A percentile compares a stretch with the other conserved stretches of the same genome.
These are phyloP conservation scores for Schizopygopsis pylzovi DNA, from an alignment of 2,797 vertebrate genomes.

Conservation along the genomic window DNA sequence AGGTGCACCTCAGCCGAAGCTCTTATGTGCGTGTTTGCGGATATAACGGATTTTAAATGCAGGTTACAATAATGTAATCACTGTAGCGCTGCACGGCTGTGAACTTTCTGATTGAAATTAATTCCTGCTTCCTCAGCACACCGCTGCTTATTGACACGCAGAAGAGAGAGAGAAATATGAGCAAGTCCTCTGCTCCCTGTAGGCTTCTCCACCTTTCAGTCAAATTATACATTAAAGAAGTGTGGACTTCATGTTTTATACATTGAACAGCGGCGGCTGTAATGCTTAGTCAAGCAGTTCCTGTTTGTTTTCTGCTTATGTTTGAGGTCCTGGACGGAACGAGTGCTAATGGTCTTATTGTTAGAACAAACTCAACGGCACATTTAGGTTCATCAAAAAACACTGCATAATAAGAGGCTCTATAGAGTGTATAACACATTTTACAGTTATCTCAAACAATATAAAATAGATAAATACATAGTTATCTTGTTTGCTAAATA, in stretches of 20 bases:
- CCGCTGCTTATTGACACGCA: slow-evolving; percentile 68
- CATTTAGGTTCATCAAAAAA: neutral
- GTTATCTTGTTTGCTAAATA: neutral
- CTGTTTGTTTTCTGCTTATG: slow-evolving; percentile 55
- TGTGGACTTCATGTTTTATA: slow-evolving; percentile 79
- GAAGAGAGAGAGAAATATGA: slow-evolving; percentile 28
- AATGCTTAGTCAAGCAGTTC: slow-evolving; percentile 77
- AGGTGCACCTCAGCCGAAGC: too few relatives aligned
- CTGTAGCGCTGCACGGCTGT: slow-evolving; percentile 62
- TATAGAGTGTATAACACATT: neutral
- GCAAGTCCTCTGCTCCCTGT: slow-evolving; percentile 58
- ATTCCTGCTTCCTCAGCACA: slow-evolving; percentile 81
- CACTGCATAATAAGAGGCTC: neutral
- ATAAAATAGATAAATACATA: neutral
- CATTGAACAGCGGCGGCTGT: slow-evolving; percentile 68
- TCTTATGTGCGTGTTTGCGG: too few relatives aligned
- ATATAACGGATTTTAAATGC: too few relatives aligned
- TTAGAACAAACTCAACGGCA: slow-evolving; percentile 56
- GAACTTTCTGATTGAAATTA: slow-evolving; percentile 78
- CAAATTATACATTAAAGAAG: slow-evolving; percentile 72
- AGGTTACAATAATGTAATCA: too few relatives aligned
- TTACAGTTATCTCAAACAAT: neutral
- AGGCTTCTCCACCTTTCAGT: slow-evolving; percentile 67
- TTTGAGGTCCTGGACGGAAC: slow-evolving; percentile 63
- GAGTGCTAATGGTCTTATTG: slow-evolving; percentile 65